Base-by-base conservation (phyloP, 2,797 vertebrate genomes). In the Cossypha niveicapilla region DNA sequence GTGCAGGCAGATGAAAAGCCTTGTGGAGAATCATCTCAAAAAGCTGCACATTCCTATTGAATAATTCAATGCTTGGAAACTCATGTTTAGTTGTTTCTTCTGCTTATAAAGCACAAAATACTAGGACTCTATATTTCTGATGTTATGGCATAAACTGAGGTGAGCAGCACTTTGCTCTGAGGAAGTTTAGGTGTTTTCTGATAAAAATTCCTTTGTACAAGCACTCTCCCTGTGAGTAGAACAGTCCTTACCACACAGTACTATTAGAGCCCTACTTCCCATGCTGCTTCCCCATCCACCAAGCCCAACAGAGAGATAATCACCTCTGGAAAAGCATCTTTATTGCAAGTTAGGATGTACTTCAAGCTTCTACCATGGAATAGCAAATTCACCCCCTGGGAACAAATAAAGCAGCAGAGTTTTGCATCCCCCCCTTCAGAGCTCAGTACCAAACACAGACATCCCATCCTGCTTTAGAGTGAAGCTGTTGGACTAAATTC, bases 31-130 rank as follows among this genome's bases (percentile, higher is more conserved):
- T 58, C n/a, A 45, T 11, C 84, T 93, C 25, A 57, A 76, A 90
- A 71, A 10, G 22, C 42, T 30, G 5, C 37, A 41, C 11, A 3
- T 3, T 66, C 35, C 35, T 68, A 4, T 23, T 92, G 79, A 88
- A 90, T 93, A 81, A 93, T 92, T 94, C 73, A 90, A 54, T 11
- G 6, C 25, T 16, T n/a, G 37, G 63, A 87, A 37, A 73, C 35
- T 37, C 51, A 28, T 30, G 24, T 89, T 94, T n/a, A 70, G 68
- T 35, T 91, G 41, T 34, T 66, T 1, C n/a, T 90, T 66, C 67
- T 54, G 45, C 28, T 73, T 73, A 51, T 18, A 73, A 67, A 86
- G 16, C 44, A 66, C 62, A 66, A 45, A 5, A 66, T 53, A 18
- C 28, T 14, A 51, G n/a, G 3, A 27, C 41, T 70, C n/a, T 28